Conservation (phyloP, 2,888 invertebrate genomes). For the Xylocampa areola region DNA sequence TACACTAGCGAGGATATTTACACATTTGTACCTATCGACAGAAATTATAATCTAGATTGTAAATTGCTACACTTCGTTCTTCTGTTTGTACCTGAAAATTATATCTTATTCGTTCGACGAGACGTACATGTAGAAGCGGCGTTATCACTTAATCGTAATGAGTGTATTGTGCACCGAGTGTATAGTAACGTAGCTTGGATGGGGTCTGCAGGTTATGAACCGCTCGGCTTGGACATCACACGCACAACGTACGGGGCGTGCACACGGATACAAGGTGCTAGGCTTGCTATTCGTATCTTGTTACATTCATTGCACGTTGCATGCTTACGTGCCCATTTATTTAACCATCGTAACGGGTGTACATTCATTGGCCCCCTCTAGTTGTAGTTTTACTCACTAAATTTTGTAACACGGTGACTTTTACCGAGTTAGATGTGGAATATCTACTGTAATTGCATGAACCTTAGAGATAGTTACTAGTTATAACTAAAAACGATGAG, state of each 20-base stretch:
- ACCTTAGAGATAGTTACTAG: conserved; percentile 78
- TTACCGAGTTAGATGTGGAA: conserved; percentile 64
- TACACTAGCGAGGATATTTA: conserved; percentile 57
- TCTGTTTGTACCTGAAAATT: conserved; percentile 63
- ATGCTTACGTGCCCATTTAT: conserved; percentile 70
- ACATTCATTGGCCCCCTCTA: conserved; percentile 67
- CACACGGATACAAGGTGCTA: conserved; percentile 62
- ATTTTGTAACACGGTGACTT: conserved; percentile 60
- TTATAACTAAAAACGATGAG: conserved; percentile 71
- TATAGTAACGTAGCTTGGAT: conserved; percentile 43
- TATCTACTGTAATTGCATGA: conserved; percentile 78
- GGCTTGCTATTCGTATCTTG: conserved; percentile 67
- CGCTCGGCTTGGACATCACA: conserved; percentile 37
- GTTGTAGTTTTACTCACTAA: conserved; percentile 67
- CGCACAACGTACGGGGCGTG: conserved; percentile 46
- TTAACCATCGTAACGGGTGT: conserved; percentile 62
- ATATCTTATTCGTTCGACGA: conserved; percentile 52
- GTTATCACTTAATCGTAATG: conserved; percentile 56
- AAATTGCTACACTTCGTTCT: conserved; percentile 56
- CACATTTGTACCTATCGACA: conserved; percentile 62
- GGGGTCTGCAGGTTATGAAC: conserved; percentile 42
- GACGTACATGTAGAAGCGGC: conserved; percentile 54
- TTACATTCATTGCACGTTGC: conserved; percentile 66
- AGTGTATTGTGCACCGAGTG: conserved; percentile 51
- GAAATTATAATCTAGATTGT: conserved; percentile 57